Percentiles rank a stretch among this genome's conserved stretches.
Conservation (phyloP, 1,140 invertebrate genomes). For the Ridgeia piscesae region DNA sequence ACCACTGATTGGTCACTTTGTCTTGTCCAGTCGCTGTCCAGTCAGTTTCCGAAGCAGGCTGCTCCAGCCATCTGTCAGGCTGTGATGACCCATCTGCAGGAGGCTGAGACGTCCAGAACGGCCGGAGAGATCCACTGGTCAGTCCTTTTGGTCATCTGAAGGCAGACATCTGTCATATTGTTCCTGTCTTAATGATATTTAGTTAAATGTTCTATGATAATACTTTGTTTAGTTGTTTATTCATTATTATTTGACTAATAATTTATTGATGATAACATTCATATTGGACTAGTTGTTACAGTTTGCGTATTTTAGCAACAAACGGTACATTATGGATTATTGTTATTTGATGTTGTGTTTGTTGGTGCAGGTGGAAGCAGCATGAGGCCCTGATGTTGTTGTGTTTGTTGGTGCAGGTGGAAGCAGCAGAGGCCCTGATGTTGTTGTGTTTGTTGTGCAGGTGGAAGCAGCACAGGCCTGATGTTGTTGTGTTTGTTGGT, state of each 20-base stretch:
- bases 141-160: conserved; percentile 15
- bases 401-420: conserved; percentile 61
- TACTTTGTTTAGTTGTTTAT: no score
- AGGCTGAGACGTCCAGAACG: conserved; percentile 60
- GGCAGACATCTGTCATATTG: no score
- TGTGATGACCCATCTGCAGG: conserved; percentile 68
- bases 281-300: no score
- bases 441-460: conserved; percentile 47
- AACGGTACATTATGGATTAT: no score
- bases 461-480: conserved; percentile 77
- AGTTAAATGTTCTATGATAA: no score
- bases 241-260: no score
- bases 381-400: no score
- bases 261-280: no score
- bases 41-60: conserved; percentile 67
- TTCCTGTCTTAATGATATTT: no score
- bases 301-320: no score
- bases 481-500: conserved; percentile 57
- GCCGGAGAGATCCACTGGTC: conserved; percentile 64
- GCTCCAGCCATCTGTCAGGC: conserved; percentile 67
- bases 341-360: conserved; percentile 13
- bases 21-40: conserved; percentile 62
- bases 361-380: no score
- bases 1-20: conserved; percentile 16
- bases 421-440: conserved; percentile 77